Evolutionary conservation across 2,113 vertebrate genomes (phyloP).

Genomic region (Takifugu bimaculatus): DNA sequence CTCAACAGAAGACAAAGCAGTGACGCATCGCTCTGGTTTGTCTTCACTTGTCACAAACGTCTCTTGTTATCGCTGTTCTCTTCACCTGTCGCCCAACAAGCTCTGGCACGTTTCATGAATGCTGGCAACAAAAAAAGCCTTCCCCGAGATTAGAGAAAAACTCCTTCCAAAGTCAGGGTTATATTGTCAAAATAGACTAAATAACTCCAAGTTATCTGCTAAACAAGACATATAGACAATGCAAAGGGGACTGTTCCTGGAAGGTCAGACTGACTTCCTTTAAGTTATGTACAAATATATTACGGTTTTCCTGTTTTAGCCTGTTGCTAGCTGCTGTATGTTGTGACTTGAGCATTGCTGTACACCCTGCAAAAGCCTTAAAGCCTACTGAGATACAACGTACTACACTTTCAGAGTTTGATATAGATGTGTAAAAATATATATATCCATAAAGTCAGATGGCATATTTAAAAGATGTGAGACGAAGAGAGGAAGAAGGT

Average conservation of each 20-base stretch:
- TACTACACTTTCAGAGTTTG: too few relatives aligned
- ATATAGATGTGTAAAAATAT: too few relatives aligned
- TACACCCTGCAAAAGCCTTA: constrained; percentile 15
- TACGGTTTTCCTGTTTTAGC: constrained; percentile 38
- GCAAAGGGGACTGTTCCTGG: constrained; percentile 8
- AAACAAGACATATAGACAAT: constrained; percentile 18
- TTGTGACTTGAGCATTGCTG: constrained; percentile 15
- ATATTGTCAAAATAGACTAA: background rate
- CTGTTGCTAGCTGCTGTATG: constrained; percentile 24
- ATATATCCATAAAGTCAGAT: constrained; percentile 6
- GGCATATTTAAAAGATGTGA: constrained; percentile 11
- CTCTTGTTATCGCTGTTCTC: constrained; percentile 37
- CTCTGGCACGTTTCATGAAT: constrained; percentile 32
- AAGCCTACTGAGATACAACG: too few relatives aligned
- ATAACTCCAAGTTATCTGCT: background rate
- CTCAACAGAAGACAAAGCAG: constrained; percentile 10
- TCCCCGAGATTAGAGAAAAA: constrained; percentile 33
- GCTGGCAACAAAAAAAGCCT: constrained; percentile 31
- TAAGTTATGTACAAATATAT: constrained; percentile 48
- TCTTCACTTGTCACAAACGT: constrained; percentile 21
- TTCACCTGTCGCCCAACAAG: constrained; percentile 45
- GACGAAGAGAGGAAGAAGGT: constrained; percentile 35
- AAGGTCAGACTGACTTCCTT: constrained; percentile 46
- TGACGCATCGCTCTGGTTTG: constrained; percentile 17
- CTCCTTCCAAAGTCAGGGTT: constrained; percentile 1